phyloP scores from a whole-genome alignment of 2,113 vertebrate species.

The Oryctolagus cuniculus region mOryCun1.1 NC_091436.1:106817001-106817500 shows the following conservation, averaged over 20 bases:
- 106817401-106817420: background rate
- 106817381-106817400: background rate
- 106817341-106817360: background rate
- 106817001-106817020: slow-evolving; percentile 23
- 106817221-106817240: slow-evolving; percentile 30
- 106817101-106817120: slow-evolving; percentile 70
- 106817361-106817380: background rate
- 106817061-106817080: slow-evolving; percentile 68
- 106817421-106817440: background rate
- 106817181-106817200: slow-evolving; percentile 47
- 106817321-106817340: background rate
- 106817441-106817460: background rate
- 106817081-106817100: slow-evolving; percentile 63
- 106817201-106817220: slow-evolving; percentile 41
- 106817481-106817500: background rate
- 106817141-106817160: slow-evolving; percentile 55
- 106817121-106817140: slow-evolving; percentile 72
- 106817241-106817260: background rate
- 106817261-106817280: slow-evolving; percentile 40
- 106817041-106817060: slow-evolving; percentile 40
- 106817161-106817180: slow-evolving; percentile 70
- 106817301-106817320: background rate
- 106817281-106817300: background rate
- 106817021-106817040: slow-evolving; percentile 29
- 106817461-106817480: background rate